phyloP scores from a whole-genome alignment of 2,888 invertebrate genomes.

The Tineola bisselliella region DNA sequence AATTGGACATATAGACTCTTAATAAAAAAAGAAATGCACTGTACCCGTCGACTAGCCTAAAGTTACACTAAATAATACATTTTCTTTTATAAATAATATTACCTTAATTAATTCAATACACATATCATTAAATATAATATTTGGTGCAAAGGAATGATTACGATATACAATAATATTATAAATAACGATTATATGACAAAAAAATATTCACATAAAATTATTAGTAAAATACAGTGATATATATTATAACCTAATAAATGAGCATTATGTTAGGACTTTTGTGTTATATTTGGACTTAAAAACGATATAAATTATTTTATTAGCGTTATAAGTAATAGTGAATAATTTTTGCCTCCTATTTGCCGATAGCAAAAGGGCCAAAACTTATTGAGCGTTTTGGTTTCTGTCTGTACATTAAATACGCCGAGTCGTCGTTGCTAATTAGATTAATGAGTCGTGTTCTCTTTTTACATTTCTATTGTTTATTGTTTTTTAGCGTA shows the following conservation, averaged over 20 bases:
- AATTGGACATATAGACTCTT: slow-evolving; percentile 54
- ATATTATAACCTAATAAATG: slow-evolving; percentile 10
- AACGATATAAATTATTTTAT: slow-evolving; percentile 12
- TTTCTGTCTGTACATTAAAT: slow-evolving; percentile 18
- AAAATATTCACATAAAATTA: slow-evolving; percentile 20
- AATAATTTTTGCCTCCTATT: slow-evolving; percentile 28
- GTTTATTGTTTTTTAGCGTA: slow-evolving; percentile 51
- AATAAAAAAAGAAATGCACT: slow-evolving; percentile 44
- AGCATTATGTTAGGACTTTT: slow-evolving; percentile 2
- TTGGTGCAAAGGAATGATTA: slow-evolving; percentile 19
- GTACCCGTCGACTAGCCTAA: slow-evolving; percentile 65
- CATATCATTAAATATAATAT: slow-evolving; percentile 13
- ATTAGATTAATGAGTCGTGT: slow-evolving; percentile 47
- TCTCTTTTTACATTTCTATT: slow-evolving; percentile 16
- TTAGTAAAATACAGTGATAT: no score
- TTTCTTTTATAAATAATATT: background rate
- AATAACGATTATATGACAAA: slow-evolving; percentile 15
- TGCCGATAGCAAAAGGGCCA: slow-evolving; percentile 29
- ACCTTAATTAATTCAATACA: background rate
- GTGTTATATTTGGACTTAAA: background rate
- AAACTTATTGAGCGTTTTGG: slow-evolving; percentile 24
- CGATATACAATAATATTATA: slow-evolving; percentile 6
- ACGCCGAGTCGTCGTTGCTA: slow-evolving; percentile 39
- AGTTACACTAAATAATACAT: slow-evolving; percentile 21
- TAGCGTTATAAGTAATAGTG: slow-evolving; percentile 17